Base-by-base conservation (phyloP, 2,888 invertebrate species). In the Tineola bisselliella region DNA sequence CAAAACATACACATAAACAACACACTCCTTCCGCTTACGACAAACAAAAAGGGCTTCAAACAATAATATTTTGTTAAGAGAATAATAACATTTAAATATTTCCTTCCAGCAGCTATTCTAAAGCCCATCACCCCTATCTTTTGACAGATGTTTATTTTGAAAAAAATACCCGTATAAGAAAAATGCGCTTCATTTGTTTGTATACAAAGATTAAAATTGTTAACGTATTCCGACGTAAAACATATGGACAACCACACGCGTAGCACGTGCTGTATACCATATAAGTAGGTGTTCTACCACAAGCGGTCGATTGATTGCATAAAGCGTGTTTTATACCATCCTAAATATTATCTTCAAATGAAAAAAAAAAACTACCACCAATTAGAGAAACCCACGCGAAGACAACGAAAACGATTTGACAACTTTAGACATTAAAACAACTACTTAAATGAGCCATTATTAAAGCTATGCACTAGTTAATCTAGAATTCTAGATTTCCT, bases 61-160 rank as follows among this genome's bases (percentile, higher is more conserved):
- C 48, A 48, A 48, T 48, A 48, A 48, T 48, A 48, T 48, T 48
- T n/a, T 6, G 48, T 43, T 43, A n/a, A n/a, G 3, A 63, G 63
- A 69, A 65, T 65, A 66, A 64, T 65, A 63, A 60, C 68, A 25
- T 70, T 70, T 72, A 48, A 70, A 70, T 69, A 70, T 68, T 67
- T 65, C 69, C 68, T 71, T 75, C 70, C 71, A 69, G 70, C 63
- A 67, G 64, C 70, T 70, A 70, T 71, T 72, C 72, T 72, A 67
- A 4, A 43, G 8, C 66, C 65, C 62, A 65, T 69, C 63, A 63
- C 60, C 64, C 63, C 65, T 25, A 56, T 48, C 66, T 67, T 67
- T 73, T 69, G 71, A 71, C 69, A 71, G 67, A 65, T 75, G 25
- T 25, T 75, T 79, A 76, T 77, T 77, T 76, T 70, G 70, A 70